Conservation (phyloP, 30 jellyfish, hydroid and myxozoan genomes). For the Euphysa ruthae region DNA sequence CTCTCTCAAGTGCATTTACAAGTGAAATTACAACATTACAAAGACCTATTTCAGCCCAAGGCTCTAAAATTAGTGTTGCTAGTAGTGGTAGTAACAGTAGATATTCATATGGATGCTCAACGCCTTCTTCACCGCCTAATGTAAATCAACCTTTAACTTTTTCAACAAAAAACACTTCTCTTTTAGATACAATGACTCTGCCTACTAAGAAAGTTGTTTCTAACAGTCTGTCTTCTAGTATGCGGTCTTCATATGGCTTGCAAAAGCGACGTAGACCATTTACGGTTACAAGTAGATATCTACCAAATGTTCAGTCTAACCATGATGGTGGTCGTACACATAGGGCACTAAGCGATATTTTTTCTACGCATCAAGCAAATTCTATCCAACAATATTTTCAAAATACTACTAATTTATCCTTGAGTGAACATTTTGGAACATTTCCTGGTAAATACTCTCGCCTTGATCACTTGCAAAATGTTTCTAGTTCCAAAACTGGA, state of each 20-base stretch:
- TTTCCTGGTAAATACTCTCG: constrained; percentile 41
- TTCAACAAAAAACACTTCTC: constrained; percentile 27
- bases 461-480: neutral
- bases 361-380: neutral
- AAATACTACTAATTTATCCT: neutral
- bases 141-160: constrained; percentile 35
- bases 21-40: no score
- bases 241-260: constrained; percentile 5
- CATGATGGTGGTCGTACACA: neutral
- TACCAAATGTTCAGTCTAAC: neutral
- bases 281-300: neutral
- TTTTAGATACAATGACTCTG: neutral
- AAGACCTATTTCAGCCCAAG: constrained; percentile 65
- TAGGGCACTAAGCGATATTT: constrained; percentile 2
- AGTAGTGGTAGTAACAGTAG: constrained; percentile 46
- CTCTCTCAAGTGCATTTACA: no score
- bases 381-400: neutral
- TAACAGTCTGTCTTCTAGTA: constrained; percentile 12
- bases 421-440: constrained; percentile 19
- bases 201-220: neutral
- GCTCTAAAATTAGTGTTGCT: constrained; percentile 43
- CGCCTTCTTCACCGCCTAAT: constrained; percentile 46
- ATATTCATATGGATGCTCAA: neutral
- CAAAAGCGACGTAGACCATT: neutral
- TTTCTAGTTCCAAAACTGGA: neutral